A percentile compares a stretch with the other conserved stretches of the same genome.
phyloP scores from a whole-genome alignment of 2,797 vertebrate genomes.

The Muscicapa striata region DNA sequence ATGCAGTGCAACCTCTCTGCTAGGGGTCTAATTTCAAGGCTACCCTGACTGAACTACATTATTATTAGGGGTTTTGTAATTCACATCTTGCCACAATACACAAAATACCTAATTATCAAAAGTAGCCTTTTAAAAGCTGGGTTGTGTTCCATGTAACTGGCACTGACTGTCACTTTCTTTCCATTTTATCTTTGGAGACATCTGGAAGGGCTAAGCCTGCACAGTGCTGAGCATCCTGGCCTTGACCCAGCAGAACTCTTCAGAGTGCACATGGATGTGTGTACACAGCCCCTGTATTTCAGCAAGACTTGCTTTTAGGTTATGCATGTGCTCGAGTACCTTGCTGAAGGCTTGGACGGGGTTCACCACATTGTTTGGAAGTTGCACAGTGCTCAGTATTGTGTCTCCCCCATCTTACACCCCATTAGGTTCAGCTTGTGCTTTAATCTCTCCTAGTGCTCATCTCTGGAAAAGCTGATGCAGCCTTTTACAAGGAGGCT shows the following conservation, averaged over 20 bases:
- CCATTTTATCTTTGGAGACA: neutral
- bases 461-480: neutral
- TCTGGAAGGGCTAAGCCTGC: neutral
- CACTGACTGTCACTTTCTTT: neutral
- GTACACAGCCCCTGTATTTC: neutral
- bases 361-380: neutral
- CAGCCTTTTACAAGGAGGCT: neutral
- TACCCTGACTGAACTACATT: slow-evolving; percentile 38
- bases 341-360: neutral
- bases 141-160: neutral
- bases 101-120: slow-evolving; percentile 51
- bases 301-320: neutral
- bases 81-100: slow-evolving; percentile 26
- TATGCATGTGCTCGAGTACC: neutral
- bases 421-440: neutral
- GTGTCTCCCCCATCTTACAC: neutral
- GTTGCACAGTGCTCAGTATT: neutral
- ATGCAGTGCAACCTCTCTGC: slow-evolving; percentile 35
- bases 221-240: neutral
- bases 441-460: neutral
- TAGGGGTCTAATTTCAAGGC: slow-evolving; percentile 61
- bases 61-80: slow-evolving; percentile 36
- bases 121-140: slow-evolving; percentile 22
- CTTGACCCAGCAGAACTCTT: neutral
- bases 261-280: neutral